Evolutionary conservation across 1,140 invertebrate species (phyloP), one percentile per base, ranked within the genome.

Genomic region (fruit fly (Drosophila melanogaster)): DNA sequence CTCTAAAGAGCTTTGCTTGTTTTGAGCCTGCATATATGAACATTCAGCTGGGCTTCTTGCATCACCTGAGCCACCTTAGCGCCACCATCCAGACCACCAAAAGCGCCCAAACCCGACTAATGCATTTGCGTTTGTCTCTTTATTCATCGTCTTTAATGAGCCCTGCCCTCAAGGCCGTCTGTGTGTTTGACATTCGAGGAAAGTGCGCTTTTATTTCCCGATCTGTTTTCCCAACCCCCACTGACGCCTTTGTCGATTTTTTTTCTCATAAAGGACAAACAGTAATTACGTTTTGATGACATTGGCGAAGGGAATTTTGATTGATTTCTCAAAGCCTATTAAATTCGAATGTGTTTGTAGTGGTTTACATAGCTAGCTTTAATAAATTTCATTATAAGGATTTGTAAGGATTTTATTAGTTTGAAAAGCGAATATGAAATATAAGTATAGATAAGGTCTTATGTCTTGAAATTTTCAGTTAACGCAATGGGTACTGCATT

Each of bases 91-190:
- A 30, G 8, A 30, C 30, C 8, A 30, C 30, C 30, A 41, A 41
- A 15, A 8, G 6, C 38, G 15, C 40, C 19, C 44, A 46, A 11
- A 24, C 17, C 51, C 24, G 37, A 54, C 37, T 49, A 59, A 77
- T 77, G 74, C 64, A 77, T 77, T 75, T 60, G 64, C 66, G 59
- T 73, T 64, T 57, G 15, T 37, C 51, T 66, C 33, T 67, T 74
- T 53, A 67, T 77, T 69, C 77, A 61, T 50, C 46, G 41, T 47
- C 71, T 60, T 58, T 83, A 83, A 89, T 87, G 67, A 87, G 75
- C 58, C 46, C 51, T 44, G 66, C 67, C 44, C 72, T 60, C 65
- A 65, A 56, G 81, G 69, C 47, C 61, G 70, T 73, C 65, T 59
- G 41, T 71, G 50, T 58, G 47, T 79, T 77, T 83, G 56, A 72